Percentiles rank a stretch among this genome's conserved stretches.
Evolutionary conservation across 2,797 vertebrate genomes (phyloP).

Genomic region (Nasua narica): DNA sequence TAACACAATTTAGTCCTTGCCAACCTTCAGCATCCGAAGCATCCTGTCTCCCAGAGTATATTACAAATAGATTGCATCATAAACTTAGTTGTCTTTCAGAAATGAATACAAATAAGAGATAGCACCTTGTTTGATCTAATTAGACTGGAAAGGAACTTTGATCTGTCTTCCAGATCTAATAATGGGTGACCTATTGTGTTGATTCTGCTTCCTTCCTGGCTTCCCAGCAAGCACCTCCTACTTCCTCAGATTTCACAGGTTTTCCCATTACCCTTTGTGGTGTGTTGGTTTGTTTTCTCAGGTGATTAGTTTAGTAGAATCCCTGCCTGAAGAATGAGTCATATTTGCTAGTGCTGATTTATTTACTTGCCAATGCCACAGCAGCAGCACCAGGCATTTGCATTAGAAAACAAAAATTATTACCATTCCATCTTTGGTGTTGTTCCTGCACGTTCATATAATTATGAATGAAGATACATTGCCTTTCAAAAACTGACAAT

Average conservation of each 20-base stretch:
- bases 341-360: slow-evolving; percentile 56
- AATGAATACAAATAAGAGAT: slow-evolving; percentile 71
- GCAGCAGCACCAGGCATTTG: not conserved
- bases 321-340: slow-evolving; percentile 53
- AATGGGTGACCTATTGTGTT: slow-evolving; percentile 59
- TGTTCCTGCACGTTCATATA: not conserved
- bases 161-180: slow-evolving; percentile 64
- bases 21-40: not conserved
- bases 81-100: slow-evolving; percentile 42
- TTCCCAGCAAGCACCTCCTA: slow-evolving; percentile 37
- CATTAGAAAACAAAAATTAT: not conserved
- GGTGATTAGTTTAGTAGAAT: slow-evolving; percentile 65
- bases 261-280: slow-evolving; percentile 53
- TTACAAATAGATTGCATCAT: slow-evolving; percentile 54
- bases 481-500: not conserved
- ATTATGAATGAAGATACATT: slow-evolving; percentile 33
- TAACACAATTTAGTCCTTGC: slow-evolving; percentile 10
- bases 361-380: slow-evolving; percentile 46
- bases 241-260: slow-evolving; percentile 52
- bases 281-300: slow-evolving; percentile 62
- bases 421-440: not conserved
- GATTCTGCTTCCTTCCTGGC: slow-evolving; percentile 44
- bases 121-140: slow-evolving; percentile 70
- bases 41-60: slow-evolving; percentile 7
- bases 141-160: slow-evolving; percentile 49